Conservation (phyloP, 2,888 invertebrate species). For the Rhorus exstirpatorius region DNA sequence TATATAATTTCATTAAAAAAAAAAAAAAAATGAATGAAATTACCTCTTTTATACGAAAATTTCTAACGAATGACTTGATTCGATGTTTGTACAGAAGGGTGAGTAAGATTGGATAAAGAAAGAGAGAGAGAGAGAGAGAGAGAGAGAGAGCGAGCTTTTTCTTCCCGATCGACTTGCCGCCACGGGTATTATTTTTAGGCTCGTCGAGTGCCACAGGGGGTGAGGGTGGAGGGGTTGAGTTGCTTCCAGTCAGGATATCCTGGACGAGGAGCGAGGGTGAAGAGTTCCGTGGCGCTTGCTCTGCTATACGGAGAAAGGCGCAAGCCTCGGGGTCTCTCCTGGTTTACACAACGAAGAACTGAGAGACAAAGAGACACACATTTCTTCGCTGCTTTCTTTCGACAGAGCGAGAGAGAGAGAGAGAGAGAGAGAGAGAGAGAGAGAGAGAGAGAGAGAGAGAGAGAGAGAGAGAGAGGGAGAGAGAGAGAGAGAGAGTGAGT, state of each 20-base stretch:
- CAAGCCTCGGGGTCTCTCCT: constrained; percentile 48
- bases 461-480: constrained; percentile 60
- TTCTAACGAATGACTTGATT: background rate
- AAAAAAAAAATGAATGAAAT: too few relatives aligned
- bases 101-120: background rate
- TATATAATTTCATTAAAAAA: too few relatives aligned
- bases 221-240: background rate
- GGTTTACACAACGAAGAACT: constrained; percentile 62
- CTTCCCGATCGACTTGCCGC: constrained; percentile 26
- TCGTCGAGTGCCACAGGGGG: background rate
- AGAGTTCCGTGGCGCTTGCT: constrained; percentile 46
- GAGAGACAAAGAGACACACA: constrained; percentile 66
- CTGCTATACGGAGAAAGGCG: constrained; percentile 28
- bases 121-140: background rate
- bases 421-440: constrained; percentile 65
- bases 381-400: too few relatives aligned
- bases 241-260: constrained; percentile 36
- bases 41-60: too few relatives aligned
- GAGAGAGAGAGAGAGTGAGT: constrained; percentile 64
- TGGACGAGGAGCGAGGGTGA: constrained; percentile 3
- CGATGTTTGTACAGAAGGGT: background rate
- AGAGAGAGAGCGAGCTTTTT: background rate
- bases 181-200: constrained; percentile 48
- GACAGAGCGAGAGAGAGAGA: constrained; percentile 65
- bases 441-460: constrained; percentile 64